These are phyloP conservation scores for Urosaurus nigricauda DNA, from an alignment of 2,797 vertebrate genomes.

Conservation along the genomic window DNA sequence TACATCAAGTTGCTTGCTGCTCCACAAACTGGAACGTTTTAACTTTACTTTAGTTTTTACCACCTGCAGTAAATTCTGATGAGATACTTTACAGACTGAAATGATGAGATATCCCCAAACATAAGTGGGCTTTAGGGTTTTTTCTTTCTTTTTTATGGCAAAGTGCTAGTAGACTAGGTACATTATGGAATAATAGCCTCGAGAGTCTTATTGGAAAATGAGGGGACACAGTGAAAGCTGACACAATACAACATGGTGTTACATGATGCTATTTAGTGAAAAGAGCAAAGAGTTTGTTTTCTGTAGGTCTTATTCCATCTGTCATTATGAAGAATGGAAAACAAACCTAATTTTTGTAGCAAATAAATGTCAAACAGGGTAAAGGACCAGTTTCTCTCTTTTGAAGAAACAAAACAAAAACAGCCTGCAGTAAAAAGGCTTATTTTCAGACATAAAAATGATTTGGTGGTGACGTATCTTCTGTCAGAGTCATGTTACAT, in stretches of 20 bases:
- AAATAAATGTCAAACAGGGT: constrained; percentile 27
- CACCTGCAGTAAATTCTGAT: constrained; percentile 1
- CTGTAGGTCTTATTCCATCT: neutral
- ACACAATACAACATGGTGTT: neutral
- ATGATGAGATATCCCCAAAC: constrained; percentile 36
- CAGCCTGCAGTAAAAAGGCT: constrained; percentile 36
- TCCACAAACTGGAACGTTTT: constrained; percentile 16
- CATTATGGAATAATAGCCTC: neutral
- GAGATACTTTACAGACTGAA: constrained; percentile 37
- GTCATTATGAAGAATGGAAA: constrained; percentile 24
- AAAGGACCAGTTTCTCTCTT: constrained; percentile 5
- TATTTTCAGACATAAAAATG: constrained; percentile 24
- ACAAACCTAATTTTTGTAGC: neutral
- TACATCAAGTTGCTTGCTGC: neutral
- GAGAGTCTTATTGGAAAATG: constrained; percentile 17
- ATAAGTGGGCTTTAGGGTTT: neutral
- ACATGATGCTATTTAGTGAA: constrained; percentile 21
- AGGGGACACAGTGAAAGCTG: neutral
- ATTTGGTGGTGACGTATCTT: constrained; percentile 24
- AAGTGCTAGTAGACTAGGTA: neutral
- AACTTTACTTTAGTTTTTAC: neutral
- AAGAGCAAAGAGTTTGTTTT: constrained; percentile 39
- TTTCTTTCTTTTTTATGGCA: neutral
- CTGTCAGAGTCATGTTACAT: constrained; percentile 20
- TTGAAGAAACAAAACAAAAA: neutral